Evolutionary conservation across 1,140 invertebrate genomes (phyloP), one percentile per base, ranked within the genome.

Genomic region (Cyrtorhinus lividipennis): DNA sequence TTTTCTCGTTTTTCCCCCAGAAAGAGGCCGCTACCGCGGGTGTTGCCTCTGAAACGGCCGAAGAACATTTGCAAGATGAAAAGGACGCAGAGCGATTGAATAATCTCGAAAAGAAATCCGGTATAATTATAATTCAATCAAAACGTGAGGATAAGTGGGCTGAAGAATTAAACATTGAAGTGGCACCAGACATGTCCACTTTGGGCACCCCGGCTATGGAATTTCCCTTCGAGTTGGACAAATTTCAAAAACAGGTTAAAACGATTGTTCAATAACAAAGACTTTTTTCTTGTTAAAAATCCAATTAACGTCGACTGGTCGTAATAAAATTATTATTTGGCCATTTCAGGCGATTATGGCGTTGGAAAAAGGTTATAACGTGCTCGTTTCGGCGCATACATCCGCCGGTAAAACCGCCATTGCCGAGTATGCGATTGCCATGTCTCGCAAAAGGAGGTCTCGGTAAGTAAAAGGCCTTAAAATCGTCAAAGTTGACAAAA

Each of bases 341-440:
- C 30, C 15, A 24, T 24, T n/a, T n/a, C 78, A 92, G 78, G 95
- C 96, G 5, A 93, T 99, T 68, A 73, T 97, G 10, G 90, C 89
- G 73, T 76, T 99, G 44, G 95, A 99, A 78, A 85, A 93, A 69
- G 85, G 90, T 53, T 85, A 94, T 67, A 92, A 94, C 75, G 93
- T 99, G 1, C 98, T 99, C 77, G 94, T 99, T 1, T 92, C 96
- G 8, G 97, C 96, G 13, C 97, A 99, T 73, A 99, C 96, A 0
- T 99, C 95, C 0, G 96, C 97, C 2, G 97, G 96, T 18, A 99
- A 99, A 79, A 99, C 97, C 1, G 95, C 97, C 0, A 93, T 99
- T 13, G 97, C 97, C 1, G 96, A 99, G 77, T 99, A 99, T 76
- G 96, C 96, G 1, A 90, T 93, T 69, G 95, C 95, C 0, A 77